A percentile compares a stretch with the other conserved stretches of the same genome.
phyloP scores from a whole-genome alignment of 2,113 vertebrate genomes.

The Gobiocypris rarus region DNA sequence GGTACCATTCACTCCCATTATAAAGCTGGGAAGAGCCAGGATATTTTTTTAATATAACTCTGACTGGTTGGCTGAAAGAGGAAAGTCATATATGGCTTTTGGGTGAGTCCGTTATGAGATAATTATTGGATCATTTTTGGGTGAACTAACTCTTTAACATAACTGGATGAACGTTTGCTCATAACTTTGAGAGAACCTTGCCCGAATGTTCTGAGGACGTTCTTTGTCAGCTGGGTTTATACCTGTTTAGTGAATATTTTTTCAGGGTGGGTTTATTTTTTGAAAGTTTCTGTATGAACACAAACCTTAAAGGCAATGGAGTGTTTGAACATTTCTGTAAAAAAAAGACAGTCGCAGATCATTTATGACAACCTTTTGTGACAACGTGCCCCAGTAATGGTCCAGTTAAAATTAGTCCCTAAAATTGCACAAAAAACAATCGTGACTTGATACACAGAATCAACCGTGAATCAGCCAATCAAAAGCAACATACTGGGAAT shows the following conservation, averaged over 20 bases:
- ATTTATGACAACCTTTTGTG: not conserved
- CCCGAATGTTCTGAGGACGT: not conserved
- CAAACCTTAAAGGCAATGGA: no score
- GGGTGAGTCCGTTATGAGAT: no score
- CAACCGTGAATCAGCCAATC: constrained; percentile 1
- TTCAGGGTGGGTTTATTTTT: not conserved
- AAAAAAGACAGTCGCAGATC: not conserved
- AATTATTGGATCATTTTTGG: no score
- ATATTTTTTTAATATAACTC: no score
- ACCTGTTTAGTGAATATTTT: not conserved
- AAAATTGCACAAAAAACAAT: not conserved
- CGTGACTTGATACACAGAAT: constrained; percentile 1
- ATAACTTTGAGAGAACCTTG: no score
- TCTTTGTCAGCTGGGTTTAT: not conserved
- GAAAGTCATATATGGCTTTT: no score
- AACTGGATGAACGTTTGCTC: not conserved
- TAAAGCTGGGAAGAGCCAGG: no score
- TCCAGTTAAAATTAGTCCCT: not conserved
- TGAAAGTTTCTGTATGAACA: not conserved
- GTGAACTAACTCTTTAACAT: not conserved
- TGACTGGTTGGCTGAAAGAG: no score
- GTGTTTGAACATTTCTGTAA: not conserved
- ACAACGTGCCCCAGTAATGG: not conserved
- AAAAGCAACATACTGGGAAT: not conserved
- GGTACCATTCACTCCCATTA: no score